Evolutionary conservation across 2,797 vertebrate species (phyloP), one percentile per base, ranked within the genome.

Genomic region (Sebastes cheni): DNA sequence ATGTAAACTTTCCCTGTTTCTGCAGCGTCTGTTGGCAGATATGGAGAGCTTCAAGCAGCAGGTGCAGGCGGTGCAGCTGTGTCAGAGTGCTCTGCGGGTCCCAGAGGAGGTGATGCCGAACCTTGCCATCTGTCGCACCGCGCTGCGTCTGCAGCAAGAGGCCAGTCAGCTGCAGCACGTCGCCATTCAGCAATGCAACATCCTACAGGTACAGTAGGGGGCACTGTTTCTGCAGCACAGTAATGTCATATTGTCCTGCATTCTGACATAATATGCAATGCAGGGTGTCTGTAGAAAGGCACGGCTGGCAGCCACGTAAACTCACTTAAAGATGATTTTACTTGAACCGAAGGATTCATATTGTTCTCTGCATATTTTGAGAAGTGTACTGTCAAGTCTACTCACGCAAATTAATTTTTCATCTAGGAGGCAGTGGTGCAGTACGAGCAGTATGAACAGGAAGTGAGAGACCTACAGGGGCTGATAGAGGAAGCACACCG

Each of bases 1-100:
- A 23, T 69, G 7, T 74, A 25, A 82, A 75, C 23, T 27, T 32
- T 29, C 25, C 3, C 11, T 55, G 27, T 80, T 56, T 81, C 46
- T 72, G 6, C 94, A 99, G 99, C 96, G 96, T 54, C 88, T 99
- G 1, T 81, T 99, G 86, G 96, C 95, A 0, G 98, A 99, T 88
- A 98, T 99, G 97, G 98, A 99, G 89, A 94, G 95, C 2, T 95
- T 99, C 80, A 99, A 99, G 94, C 97, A 97, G 29, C 99, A 98
- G 88, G 97, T 98, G 2, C 97, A 98, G 3, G 94, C 96, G 0
- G 96, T 99, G 4, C 98, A 99, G 90, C 84, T 86, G 34, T 97
- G 97, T 85, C 98, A 99, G 94, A 98, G 97, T 2, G 95, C 95
- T 4, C 95, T 99, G 82, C 95, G 95, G 76, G 96, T 99, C 80